Percentiles rank a stretch among this genome's conserved stretches.
phyloP scores from a whole-genome alignment of 2,113 vertebrate species.

The Meles meles region DNA sequence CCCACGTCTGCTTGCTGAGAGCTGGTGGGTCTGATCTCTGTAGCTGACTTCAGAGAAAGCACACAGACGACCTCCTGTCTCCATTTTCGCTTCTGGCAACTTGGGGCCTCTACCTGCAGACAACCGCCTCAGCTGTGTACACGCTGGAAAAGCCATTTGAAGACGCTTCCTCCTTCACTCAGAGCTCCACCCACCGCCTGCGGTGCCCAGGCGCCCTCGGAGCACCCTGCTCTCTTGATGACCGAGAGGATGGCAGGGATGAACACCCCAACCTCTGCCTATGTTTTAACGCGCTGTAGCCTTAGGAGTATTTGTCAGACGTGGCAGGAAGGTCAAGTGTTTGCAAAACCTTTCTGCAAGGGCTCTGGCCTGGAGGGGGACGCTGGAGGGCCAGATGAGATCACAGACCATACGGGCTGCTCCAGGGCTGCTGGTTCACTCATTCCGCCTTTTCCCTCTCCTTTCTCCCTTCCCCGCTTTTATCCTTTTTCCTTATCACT shows the following conservation, averaged over 20 bases:
- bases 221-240: not conserved
- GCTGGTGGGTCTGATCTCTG: not conserved
- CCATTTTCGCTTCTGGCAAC: not conserved
- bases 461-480: not conserved
- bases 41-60: not conserved
- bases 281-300: not conserved
- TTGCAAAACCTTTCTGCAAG: not conserved
- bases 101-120: not conserved
- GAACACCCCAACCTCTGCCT: not conserved
- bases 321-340: not conserved
- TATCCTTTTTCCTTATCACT: not conserved
- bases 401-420: not conserved
- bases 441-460: fast-evolving
- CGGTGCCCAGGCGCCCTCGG: fast-evolving
- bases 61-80: not conserved
- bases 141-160: not conserved
- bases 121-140: not conserved
- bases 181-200: not conserved
- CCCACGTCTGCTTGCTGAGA: not conserved
- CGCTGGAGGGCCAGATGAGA: not conserved
- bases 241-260: not conserved
- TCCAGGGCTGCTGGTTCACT: not conserved
- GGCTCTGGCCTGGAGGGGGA: not conserved
- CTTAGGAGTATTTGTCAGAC: not conserved
- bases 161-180: not conserved